These are phyloP conservation scores for Drosophila suboccidentalis DNA, from an alignment of 2,888 invertebrate species.

Conservation along the genomic window DNA sequence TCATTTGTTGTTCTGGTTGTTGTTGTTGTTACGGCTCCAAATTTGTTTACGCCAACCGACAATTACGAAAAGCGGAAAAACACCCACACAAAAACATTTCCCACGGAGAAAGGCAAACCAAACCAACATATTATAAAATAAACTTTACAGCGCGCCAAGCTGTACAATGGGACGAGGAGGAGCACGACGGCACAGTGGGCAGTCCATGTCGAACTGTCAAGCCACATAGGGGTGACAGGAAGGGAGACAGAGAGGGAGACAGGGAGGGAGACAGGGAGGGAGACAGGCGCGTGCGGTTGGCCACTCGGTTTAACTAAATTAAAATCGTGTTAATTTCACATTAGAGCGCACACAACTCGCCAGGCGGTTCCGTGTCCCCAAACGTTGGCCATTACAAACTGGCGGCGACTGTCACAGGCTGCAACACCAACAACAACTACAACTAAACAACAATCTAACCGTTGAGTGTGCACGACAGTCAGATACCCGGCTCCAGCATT, in stretches of 20 bases:
- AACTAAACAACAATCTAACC: slow-evolving; percentile 4
- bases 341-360: slow-evolving; percentile 76
- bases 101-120: slow-evolving; percentile 31
- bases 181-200: slow-evolving; percentile 2
- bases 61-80: slow-evolving; percentile 40
- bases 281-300: slow-evolving; percentile 60
- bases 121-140: slow-evolving; percentile 74
- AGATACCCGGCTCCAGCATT: background rate
- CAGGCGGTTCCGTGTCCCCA: slow-evolving; percentile 54
- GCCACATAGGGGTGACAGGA: background rate
- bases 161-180: slow-evolving; percentile 19
- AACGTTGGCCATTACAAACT: slow-evolving; percentile 60
- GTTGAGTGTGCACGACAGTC: background rate
- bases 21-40: slow-evolving; percentile 33
- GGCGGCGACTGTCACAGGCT: slow-evolving; percentile 60
- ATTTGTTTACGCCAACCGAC: slow-evolving; percentile 62
- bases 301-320: slow-evolving; percentile 82
- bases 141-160: slow-evolving; percentile 50
- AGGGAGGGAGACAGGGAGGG: slow-evolving; percentile 5
- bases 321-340: slow-evolving; percentile 83
- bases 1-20: slow-evolving; percentile 3
- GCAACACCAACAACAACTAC: slow-evolving; percentile 21
- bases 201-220: slow-evolving; percentile 3
- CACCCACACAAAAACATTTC: slow-evolving; percentile 61
- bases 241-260: too few relatives aligned